phyloP scores from a whole-genome alignment of 1,140 invertebrate genomes.

The Dinoponera quadriceps region DNA sequence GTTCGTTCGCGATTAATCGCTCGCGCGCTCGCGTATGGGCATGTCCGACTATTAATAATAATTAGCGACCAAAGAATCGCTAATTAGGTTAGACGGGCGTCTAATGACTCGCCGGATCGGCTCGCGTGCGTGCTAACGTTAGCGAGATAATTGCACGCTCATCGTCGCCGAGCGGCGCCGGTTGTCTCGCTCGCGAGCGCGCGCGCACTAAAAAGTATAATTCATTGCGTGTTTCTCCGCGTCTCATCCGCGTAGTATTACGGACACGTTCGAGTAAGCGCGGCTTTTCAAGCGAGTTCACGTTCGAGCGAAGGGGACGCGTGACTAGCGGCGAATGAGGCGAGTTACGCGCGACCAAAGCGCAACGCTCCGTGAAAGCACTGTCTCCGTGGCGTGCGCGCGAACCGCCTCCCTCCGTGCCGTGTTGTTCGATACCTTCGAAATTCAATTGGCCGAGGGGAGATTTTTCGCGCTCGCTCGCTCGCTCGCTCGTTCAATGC shows the following conservation, averaged over 20 bases:
- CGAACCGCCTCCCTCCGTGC: conserved; percentile 36
- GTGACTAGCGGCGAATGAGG: conserved; percentile 81
- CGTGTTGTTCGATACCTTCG: conserved; percentile 52
- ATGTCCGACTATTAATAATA: conserved; percentile 47
- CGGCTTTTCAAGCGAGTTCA: conserved; percentile 51
- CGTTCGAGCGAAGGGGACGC: conserved; percentile 70
- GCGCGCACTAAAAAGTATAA: conserved; percentile 54
- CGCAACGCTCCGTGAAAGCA: conserved; percentile 79
- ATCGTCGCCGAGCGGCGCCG: conserved; percentile 31
- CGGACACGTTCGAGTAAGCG: conserved; percentile 53
- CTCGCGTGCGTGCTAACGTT: conserved; percentile 15
- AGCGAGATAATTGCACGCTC: conserved; percentile 50
- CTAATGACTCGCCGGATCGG: conserved; percentile 40
- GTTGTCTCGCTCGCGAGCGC: neutral
- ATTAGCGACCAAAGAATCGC: conserved; percentile 27
- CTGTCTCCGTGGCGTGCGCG: conserved; percentile 58
- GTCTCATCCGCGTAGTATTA: conserved; percentile 53
- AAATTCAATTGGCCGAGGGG: conserved; percentile 20
- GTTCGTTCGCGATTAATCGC: neutral
- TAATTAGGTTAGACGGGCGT: conserved; percentile 49
- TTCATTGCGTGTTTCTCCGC: conserved; percentile 38
- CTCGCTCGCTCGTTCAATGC: no score
- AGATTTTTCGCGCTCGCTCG: no score
- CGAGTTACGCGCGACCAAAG: conserved; percentile 79
- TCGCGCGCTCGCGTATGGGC: neutral